Conservation (phyloP, 2,888 invertebrate species). For the Trilocha varians region DNA sequence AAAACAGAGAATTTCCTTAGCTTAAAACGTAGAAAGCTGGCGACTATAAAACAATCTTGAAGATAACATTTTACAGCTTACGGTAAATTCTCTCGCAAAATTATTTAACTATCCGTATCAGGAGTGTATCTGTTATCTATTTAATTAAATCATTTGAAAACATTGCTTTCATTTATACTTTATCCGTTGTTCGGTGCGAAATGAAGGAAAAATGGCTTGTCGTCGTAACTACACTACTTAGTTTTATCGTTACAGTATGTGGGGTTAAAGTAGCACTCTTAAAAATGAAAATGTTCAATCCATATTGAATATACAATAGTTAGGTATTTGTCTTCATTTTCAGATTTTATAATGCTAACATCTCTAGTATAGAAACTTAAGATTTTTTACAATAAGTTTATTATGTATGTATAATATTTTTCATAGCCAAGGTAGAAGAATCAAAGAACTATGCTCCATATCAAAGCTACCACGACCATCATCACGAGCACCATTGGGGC, state of each 20-base stretch:
- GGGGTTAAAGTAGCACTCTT: no score
- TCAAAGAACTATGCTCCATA: conserved; percentile 54
- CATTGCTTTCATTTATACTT: conserved; percentile 1
- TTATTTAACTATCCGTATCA: conserved; percentile 14
- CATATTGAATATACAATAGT: no score
- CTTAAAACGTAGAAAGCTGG: conserved; percentile 10
- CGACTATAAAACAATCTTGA: conserved; percentile 23
- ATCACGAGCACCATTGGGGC: conserved; percentile 81
- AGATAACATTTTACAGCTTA: conserved; percentile 5
- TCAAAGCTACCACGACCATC: conserved; percentile 72
- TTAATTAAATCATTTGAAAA: conserved; percentile 3
- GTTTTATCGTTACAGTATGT: no score
- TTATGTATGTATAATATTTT: not conserved
- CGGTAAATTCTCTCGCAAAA: conserved; percentile 23
- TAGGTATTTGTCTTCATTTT: no score
- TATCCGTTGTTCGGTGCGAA: conserved; percentile 2
- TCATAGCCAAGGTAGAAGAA: conserved; percentile 57
- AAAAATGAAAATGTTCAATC: no score
- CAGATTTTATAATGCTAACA: no score
- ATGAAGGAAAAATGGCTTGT: no score
- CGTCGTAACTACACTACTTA: no score
- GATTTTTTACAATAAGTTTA: not conserved
- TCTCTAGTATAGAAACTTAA: no score
- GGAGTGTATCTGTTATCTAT: conserved; percentile 2
- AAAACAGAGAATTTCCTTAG: not conserved